Base-by-base conservation (phyloP, 2,113 vertebrate genomes). In the Oxyura jamaicensis region DNA sequence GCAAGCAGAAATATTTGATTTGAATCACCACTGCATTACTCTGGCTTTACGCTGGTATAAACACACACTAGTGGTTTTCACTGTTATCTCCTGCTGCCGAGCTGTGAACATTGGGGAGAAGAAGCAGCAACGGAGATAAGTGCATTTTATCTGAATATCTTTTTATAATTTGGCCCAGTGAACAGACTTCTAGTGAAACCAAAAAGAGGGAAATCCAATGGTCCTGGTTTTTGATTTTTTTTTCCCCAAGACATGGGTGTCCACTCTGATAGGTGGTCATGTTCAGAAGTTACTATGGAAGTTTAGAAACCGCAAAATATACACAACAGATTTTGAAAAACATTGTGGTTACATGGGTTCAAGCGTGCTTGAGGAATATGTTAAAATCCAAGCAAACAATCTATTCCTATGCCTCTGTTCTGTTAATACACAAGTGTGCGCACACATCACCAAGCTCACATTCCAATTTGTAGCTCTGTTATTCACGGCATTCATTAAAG, bases 241-340 rank as follows among this genome's bases (percentile, higher is more conserved):
- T 75, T 21, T 44, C 42, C 46, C 62, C 39, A 55, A 14, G 77
- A 94, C 75, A 83, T 17, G 18, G 62, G 55, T 74, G 69, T 76
- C 95, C 67, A 48, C 68, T 58, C 42, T 6, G 33, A 91, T 41
- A 63, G 76, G 79, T 4, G 39, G 83, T 67, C 79, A 86, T 78
- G 73, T 84, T 82, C 67, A 65, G 73, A 66, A 91, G 80, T 91
- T 89, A 85, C 67, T 89, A 83, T 41, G 71, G 78, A 92, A 90
- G 89, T 63, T 83, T 65, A 73, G 78, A 96, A 97, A 93, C 96
- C 94, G 96, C 96, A 91, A 95, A 93, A 96, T n/a, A 94, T 25
- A 94, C 89, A 90, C 87, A 60, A 87, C 84, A 56, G 82, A 83
- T 77, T 93, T 55, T 62, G 80, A 83, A 84, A 88, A 93, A 91